Percentiles rank a stretch among this genome's conserved stretches.
phyloP scores from a whole-genome alignment of 2,888 invertebrate species.

The Pasiphila rectangulata region DNA sequence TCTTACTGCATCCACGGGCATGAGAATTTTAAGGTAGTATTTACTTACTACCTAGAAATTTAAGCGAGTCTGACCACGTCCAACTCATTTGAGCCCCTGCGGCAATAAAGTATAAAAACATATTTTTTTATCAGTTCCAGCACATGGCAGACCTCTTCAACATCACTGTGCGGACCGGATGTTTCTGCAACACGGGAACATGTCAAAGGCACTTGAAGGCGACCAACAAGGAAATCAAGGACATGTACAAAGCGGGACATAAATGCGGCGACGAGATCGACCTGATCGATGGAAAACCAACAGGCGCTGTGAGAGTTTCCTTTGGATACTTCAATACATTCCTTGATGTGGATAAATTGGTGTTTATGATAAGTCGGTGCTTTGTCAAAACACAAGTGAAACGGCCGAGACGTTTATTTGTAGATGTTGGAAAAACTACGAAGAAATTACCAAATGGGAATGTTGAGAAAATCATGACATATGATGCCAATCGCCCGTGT shows the following conservation, averaged over 20 bases:
- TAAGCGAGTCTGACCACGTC: no score
- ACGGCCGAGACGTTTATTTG: slow-evolving; percentile 52
- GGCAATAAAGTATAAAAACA: no score
- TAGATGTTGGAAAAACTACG: slow-evolving; percentile 5
- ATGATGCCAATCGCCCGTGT: background rate
- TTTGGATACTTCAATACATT: slow-evolving; percentile 94
- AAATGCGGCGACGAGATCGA: slow-evolving; percentile 95
- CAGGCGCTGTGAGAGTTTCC: slow-evolving; percentile 94
- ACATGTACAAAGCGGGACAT: slow-evolving; percentile 92
- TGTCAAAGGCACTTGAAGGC: slow-evolving; percentile 90
- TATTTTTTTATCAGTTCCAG: slow-evolving; percentile 82
- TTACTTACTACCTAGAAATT: no score
- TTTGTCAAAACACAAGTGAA: slow-evolving; percentile 79
- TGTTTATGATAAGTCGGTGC: slow-evolving; percentile 87
- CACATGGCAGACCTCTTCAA: slow-evolving; percentile 93
- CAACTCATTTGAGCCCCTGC: no score
- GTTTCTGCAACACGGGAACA: slow-evolving; percentile 98
- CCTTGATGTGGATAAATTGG: slow-evolving; percentile 85
- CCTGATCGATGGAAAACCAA: slow-evolving; percentile 91
- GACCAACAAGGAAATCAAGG: slow-evolving; percentile 84
- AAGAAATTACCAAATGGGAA: slow-evolving; percentile 32
- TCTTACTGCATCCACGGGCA: no score
- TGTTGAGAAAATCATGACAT: slow-evolving; percentile 33
- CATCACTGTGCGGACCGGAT: slow-evolving; percentile 94
- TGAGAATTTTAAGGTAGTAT: no score